phyloP scores from a whole-genome alignment of 1,140 invertebrate genomes.

The Ceratina australensis region DNA sequence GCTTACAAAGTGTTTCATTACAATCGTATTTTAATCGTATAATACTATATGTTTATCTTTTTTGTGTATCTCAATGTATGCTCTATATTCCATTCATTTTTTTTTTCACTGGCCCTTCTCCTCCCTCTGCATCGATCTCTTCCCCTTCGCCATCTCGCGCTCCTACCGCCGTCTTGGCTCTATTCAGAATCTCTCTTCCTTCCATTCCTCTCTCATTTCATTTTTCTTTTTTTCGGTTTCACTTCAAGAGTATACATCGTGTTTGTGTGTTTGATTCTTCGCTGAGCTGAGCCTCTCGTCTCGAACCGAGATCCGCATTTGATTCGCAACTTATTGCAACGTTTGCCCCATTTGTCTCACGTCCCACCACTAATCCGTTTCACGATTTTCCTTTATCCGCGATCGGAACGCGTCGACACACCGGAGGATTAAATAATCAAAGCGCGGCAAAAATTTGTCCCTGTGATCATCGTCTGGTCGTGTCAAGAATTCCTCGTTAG shows the following conservation, averaged over 20 bases:
- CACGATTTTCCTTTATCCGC: background rate
- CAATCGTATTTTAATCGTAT: slow-evolving; percentile 75
- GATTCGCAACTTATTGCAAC: slow-evolving; percentile 74
- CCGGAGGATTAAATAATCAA: background rate
- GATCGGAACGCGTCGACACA: background rate
- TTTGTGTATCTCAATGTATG: slow-evolving; percentile 64
- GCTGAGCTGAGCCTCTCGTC: slow-evolving; percentile 68
- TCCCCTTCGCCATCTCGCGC: slow-evolving; percentile 49
- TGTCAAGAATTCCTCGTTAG: background rate
- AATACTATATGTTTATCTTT: slow-evolving; percentile 74
- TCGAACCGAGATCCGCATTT: slow-evolving; percentile 70
- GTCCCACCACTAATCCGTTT: background rate
- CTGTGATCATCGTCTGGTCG: background rate
- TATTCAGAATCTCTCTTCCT: slow-evolving; percentile 47
- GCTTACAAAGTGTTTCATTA: slow-evolving; percentile 70
- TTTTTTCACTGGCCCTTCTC: background rate
- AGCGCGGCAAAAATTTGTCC: background rate
- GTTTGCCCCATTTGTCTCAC: slow-evolving; percentile 32
- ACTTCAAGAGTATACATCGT: slow-evolving; percentile 65
- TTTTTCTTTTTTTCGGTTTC: slow-evolving; percentile 49
- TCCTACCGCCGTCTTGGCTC: slow-evolving; percentile 22
- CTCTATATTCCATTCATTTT: slow-evolving; percentile 22
- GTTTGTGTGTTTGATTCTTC: slow-evolving; percentile 72
- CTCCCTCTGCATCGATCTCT: background rate
- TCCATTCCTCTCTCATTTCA: slow-evolving; percentile 16